These are phyloP conservation scores for Periphyllus acericola DNA, from an alignment of 2,888 invertebrate species.

Conservation along the genomic window DNA sequence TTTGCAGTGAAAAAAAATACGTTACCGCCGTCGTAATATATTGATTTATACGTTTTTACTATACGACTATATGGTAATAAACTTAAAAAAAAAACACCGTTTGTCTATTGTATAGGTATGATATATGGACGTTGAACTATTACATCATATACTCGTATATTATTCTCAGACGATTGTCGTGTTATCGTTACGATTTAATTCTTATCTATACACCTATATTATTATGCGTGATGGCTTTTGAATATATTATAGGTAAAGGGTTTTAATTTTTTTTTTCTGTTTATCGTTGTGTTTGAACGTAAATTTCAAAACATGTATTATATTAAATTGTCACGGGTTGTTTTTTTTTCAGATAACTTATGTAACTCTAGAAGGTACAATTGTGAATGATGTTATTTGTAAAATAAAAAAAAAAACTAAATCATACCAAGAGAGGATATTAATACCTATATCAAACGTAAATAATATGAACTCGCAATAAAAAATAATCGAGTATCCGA, in stretches of 20 bases:
- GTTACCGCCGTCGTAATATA: not conserved
- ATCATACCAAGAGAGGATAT: not conserved
- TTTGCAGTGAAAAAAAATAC: constrained; percentile 22
- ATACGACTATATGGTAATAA: not conserved
- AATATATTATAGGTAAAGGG: too few relatives aligned
- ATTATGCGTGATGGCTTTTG: not conserved
- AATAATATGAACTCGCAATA: not conserved
- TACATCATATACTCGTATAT: not conserved
- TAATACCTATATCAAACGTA: not conserved
- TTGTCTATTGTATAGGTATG: not conserved
- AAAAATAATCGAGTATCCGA: not conserved
- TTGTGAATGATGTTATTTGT: not conserved
- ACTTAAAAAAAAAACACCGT: constrained; percentile 11
- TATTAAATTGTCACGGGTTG: not conserved
- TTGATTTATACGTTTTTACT: constrained; percentile 1
- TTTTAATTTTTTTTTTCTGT: not conserved
- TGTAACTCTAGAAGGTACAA: not conserved
- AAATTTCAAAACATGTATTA: not conserved
- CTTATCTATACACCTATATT: not conserved
- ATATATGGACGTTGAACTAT: not conserved
- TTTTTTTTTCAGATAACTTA: not conserved
- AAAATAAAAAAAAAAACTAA: not conserved
- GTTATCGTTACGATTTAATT: not conserved
- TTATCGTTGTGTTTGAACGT: not conserved
- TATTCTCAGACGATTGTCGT: not conserved